These are phyloP conservation scores for Pomatorhinus ruficollis DNA, from an alignment of 2,113 vertebrate species.

Conservation along the genomic window DNA sequence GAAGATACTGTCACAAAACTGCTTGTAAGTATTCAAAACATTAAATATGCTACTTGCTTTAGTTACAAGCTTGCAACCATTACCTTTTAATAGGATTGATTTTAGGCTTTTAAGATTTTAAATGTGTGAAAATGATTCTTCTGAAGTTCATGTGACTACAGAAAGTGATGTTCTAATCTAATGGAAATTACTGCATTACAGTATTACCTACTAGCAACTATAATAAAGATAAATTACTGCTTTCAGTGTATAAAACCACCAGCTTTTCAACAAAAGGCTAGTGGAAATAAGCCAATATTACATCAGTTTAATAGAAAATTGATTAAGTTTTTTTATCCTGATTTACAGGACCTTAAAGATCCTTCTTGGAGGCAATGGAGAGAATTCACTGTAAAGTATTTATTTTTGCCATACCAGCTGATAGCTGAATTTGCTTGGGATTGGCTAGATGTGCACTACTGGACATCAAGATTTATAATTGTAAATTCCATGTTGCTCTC, in stretches of 20 bases:
- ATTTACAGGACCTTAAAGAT: constrained; percentile 73
- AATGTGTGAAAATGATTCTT: neutral
- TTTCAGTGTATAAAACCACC: neutral
- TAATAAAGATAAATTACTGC: neutral
- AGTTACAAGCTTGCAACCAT: neutral
- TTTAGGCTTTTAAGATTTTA: neutral
- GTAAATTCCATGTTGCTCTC: constrained; percentile 90
- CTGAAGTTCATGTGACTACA: neutral
- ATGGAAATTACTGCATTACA: neutral
- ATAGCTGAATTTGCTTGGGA: constrained; percentile 95
- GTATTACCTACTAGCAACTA: neutral
- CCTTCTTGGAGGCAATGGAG: constrained; percentile 89
- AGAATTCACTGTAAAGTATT: constrained; percentile 88
- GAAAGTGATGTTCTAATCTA: neutral
- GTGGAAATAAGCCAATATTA: neutral
- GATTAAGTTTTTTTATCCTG: neutral
- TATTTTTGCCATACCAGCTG: constrained; percentile 90
- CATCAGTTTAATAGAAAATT: neutral
- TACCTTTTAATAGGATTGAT: neutral
- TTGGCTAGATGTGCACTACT: constrained; percentile 92
- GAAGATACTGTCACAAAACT: constrained; percentile 72
- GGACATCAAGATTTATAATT: constrained; percentile 92
- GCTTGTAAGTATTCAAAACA: constrained; percentile 72
- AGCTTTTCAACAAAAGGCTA: neutral
- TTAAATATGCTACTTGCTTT: neutral